Evolutionary conservation across 2,113 vertebrate genomes (phyloP).

Genomic region (Zapornia atra): DNA sequence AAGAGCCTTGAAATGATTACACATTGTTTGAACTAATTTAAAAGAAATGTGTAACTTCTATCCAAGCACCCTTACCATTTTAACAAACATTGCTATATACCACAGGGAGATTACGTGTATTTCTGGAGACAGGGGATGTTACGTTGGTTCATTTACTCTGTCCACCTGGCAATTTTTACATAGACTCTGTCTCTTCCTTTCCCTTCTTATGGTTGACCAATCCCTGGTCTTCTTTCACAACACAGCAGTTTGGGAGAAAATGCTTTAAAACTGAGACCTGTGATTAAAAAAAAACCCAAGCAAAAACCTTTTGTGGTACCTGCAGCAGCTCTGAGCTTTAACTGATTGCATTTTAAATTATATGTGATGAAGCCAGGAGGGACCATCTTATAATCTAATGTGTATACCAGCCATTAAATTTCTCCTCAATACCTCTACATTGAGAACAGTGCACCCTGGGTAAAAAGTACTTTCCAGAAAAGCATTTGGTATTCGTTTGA

Average conservation of each 20-base stretch:
- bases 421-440: neutral
- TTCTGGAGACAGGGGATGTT: neutral
- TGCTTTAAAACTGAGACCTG: neutral
- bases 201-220: neutral
- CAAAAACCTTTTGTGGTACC: neutral
- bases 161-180: neutral
- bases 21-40: neutral
- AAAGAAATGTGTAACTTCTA: neutral
- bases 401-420: neutral
- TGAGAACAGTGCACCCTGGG: neutral
- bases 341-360: neutral
- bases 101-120: neutral
- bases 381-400: neutral
- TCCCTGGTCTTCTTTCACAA: neutral
- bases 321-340: neutral
- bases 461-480: neutral
- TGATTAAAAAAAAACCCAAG: neutral
- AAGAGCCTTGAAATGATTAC: constrained; percentile 23
- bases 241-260: neutral
- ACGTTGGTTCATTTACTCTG: neutral
- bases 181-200: neutral
- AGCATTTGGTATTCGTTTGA: neutral
- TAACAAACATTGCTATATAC: neutral
- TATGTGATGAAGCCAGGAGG: neutral
- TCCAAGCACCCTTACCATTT: neutral